Percentiles rank a stretch among this genome's conserved stretches.
Evolutionary conservation across 2,888 invertebrate genomes (phyloP).

Genomic region (Megalurothrips usitatus): DNA sequence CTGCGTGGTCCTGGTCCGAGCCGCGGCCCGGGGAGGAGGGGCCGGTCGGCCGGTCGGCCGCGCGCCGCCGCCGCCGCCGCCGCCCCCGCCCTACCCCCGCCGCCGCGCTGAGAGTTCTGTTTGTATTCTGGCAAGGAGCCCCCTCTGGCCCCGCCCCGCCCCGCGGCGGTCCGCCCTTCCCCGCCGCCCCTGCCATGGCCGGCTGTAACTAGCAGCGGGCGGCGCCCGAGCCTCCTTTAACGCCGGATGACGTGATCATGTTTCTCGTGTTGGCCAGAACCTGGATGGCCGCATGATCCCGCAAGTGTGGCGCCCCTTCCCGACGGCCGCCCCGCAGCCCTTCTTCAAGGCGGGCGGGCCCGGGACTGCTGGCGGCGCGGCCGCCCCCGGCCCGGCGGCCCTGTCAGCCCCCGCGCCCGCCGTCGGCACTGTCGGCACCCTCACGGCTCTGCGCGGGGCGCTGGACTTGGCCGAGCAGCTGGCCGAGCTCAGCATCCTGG

Average conservation of each 20-base stretch:
- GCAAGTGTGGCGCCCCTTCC: slow-evolving; percentile 44
- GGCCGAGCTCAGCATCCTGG: slow-evolving; percentile 85
- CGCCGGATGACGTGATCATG: neutral
- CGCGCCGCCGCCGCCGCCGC: too few species aligned
- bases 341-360: slow-evolving; percentile 36
- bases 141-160: neutral
- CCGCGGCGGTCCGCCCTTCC: too few species aligned
- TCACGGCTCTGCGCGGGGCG: slow-evolving; percentile 62
- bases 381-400: neutral
- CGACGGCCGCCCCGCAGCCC: slow-evolving; percentile 40
- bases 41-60: too few species aligned
- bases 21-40: too few species aligned
- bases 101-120: neutral
- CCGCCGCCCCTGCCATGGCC: too few species aligned
- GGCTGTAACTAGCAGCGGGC: too few species aligned
- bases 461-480: slow-evolving; percentile 72
- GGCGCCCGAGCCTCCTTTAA: too few species aligned
- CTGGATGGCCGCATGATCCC: slow-evolving; percentile 40
- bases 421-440: slow-evolving; percentile 32
- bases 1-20: too few species aligned
- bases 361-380: neutral
- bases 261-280: neutral
- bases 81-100: too few species aligned
- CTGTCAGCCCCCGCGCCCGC: neutral
- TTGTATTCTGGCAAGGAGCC: neutral